Percentiles rank a stretch among this genome's conserved stretches.
Conservation (phyloP, 2,797 vertebrate species). For the Enteromius mattozi region DNA sequence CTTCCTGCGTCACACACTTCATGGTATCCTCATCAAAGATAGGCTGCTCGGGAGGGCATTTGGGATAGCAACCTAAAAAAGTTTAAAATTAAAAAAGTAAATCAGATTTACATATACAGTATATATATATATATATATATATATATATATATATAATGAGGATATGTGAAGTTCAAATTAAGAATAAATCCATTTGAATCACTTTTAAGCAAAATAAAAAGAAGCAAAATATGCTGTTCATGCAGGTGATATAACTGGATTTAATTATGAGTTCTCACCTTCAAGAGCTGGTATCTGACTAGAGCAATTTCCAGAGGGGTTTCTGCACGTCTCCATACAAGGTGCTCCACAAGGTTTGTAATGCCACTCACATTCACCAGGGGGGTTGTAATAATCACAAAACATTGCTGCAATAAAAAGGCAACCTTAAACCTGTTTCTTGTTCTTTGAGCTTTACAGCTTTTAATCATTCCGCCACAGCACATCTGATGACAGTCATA, state of each 20-base stretch:
- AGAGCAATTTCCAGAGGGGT: slow-evolving; percentile 84
- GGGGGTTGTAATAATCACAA: slow-evolving; percentile 91
- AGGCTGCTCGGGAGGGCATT: slow-evolving; percentile 81
- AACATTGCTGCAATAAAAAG: slow-evolving; percentile 83
- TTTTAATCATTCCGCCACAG: neutral
- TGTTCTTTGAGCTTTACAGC: neutral
- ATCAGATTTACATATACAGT: neutral
- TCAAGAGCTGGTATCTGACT: slow-evolving; percentile 82
- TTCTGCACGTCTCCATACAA: slow-evolving; percentile 90
- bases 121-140: too few species aligned
- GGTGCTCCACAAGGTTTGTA: slow-evolving; percentile 88
- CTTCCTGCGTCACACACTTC: slow-evolving; percentile 80
- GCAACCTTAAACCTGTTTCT: slow-evolving; percentile 2
- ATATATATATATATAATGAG: too few species aligned
- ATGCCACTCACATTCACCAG: slow-evolving; percentile 88
- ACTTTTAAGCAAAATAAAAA: neutral
- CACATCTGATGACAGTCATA: neutral
- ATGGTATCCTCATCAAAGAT: slow-evolving; percentile 91
- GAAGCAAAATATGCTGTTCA: neutral
- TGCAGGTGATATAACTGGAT: neutral
- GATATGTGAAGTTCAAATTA: neutral
- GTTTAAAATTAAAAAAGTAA: neutral
- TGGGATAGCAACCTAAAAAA: slow-evolving; percentile 88
- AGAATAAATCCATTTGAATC: neutral
- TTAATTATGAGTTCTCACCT: slow-evolving; percentile 75